Evolutionary conservation across 2,797 vertebrate species (phyloP).

Genomic region (Cyprinodon diabolis): DNA sequence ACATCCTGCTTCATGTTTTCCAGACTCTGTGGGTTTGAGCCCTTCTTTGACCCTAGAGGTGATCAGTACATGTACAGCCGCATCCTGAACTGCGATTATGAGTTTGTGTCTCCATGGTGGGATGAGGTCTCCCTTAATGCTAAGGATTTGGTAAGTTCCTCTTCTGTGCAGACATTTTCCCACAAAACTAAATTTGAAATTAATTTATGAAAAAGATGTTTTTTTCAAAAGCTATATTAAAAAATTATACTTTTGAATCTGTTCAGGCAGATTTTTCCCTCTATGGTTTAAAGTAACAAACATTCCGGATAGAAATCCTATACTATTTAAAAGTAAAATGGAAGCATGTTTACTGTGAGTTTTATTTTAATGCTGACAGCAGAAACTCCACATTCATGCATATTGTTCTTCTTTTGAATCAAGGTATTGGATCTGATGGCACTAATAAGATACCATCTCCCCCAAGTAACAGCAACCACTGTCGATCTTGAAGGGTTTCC

Average conservation of each 20-base stretch:
- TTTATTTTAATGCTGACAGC: neutral
- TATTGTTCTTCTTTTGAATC: no score
- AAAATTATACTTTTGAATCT: neutral
- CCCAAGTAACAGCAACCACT: no score
- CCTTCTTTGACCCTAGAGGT: conserved; percentile 88
- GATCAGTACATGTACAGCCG: conserved; percentile 91
- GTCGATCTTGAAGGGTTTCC: no score
- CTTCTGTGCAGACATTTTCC: neutral
- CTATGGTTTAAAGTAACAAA: neutral
- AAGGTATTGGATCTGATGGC: no score
- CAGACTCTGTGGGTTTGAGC: conserved; percentile 91
- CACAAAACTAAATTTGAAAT: neutral
- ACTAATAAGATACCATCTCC: no score
- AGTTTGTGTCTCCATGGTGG: conserved; percentile 90
- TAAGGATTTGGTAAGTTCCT: conserved; percentile 87
- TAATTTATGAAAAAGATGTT: neutral
- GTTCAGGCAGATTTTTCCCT: neutral
- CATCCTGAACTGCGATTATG: conserved; percentile 89
- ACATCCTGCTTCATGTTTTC: neutral
- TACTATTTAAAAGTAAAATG: no score
- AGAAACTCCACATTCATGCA: neutral
- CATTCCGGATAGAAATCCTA: neutral
- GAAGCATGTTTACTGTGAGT: no score
- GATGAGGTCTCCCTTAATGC: conserved; percentile 91
- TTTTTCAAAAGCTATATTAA: neutral